These are phyloP conservation scores for Danaus melanippus DNA, from an alignment of 1,140 invertebrate species.

Conservation along the genomic window DNA sequence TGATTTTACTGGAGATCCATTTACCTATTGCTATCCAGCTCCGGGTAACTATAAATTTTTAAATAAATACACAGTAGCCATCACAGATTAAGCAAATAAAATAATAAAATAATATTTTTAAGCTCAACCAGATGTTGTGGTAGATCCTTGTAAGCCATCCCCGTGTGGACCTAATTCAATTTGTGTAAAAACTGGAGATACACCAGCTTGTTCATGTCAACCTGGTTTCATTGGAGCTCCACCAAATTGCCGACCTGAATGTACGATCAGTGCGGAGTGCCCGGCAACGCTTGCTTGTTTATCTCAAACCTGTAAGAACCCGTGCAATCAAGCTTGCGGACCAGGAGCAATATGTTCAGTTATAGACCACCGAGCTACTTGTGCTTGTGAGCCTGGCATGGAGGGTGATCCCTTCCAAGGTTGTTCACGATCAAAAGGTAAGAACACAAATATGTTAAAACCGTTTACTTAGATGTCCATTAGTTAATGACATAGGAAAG, in stretches of 20 bases:
- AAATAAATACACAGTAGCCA: neutral
- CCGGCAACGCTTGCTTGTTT: slow-evolving; percentile 80
- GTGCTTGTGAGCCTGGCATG: slow-evolving; percentile 78
- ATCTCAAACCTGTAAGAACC: slow-evolving; percentile 80
- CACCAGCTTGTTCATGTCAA: slow-evolving; percentile 84
- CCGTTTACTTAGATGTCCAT: neutral
- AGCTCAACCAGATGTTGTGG: slow-evolving; percentile 33
- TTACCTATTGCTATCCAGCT: slow-evolving; percentile 79
- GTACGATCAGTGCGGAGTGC: slow-evolving; percentile 82
- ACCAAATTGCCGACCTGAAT: slow-evolving; percentile 87
- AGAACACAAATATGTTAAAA: slow-evolving; percentile 17
- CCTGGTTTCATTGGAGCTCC: slow-evolving; percentile 83
- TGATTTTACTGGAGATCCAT: slow-evolving; percentile 86
- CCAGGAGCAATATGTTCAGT: slow-evolving; percentile 76
- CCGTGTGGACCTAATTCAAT: slow-evolving; percentile 87
- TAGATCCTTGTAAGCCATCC: slow-evolving; percentile 79
- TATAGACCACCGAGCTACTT: slow-evolving; percentile 79
- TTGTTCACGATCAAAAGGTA: slow-evolving; percentile 70
- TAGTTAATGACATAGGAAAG: slow-evolving; percentile 5
- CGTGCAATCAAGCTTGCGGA: slow-evolving; percentile 81
- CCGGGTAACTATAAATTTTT: slow-evolving; percentile 43
- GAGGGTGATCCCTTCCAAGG: slow-evolving; percentile 84
- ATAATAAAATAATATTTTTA: slow-evolving; percentile 18
- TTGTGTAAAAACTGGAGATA: slow-evolving; percentile 78
- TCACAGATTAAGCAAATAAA: slow-evolving; percentile 4